Evolutionary conservation across 2,797 vertebrate species (phyloP).

Genomic region (Lemur catta): DNA sequence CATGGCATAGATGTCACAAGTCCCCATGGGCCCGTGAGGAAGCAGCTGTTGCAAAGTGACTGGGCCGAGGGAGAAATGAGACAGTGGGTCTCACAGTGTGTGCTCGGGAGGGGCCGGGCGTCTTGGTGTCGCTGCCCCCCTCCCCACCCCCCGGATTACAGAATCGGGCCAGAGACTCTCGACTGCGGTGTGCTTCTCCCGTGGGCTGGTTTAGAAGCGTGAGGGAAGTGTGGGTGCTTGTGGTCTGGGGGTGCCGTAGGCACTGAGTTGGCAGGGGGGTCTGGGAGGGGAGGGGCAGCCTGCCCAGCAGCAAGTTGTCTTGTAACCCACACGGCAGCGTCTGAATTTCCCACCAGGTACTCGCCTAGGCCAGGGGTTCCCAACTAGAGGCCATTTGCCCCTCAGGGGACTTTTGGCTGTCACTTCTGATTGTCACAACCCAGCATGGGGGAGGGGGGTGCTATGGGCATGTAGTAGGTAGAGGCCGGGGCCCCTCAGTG

Average conservation of each 20-base stretch:
- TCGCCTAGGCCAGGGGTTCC: background rate
- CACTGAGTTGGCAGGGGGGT: accelerated
- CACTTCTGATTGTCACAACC: background rate
- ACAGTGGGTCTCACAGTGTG: background rate
- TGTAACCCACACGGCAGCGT: background rate
- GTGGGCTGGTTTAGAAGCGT: accelerated
- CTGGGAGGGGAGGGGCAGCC: background rate
- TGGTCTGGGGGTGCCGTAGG: background rate
- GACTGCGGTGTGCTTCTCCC: background rate
- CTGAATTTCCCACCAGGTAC: background rate
- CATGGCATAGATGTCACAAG: background rate
- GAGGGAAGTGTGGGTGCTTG: accelerated
- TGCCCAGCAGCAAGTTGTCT: background rate
- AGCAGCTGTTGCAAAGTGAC: background rate
- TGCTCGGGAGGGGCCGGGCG: accelerated
- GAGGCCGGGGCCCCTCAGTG: background rate
- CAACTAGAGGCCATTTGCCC: background rate
- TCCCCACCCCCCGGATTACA: background rate
- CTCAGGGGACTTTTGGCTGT: background rate
- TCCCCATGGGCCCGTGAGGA: background rate
- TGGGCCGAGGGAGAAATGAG: background rate
- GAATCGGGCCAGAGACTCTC: background rate
- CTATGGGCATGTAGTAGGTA: background rate
- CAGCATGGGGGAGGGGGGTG: no score
- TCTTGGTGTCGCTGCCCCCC: no score